A percentile compares a stretch with the other conserved stretches of the same genome.
Conservation (phyloP, 2,888 invertebrate species). For the Aleiodes leptofemur region DNA sequence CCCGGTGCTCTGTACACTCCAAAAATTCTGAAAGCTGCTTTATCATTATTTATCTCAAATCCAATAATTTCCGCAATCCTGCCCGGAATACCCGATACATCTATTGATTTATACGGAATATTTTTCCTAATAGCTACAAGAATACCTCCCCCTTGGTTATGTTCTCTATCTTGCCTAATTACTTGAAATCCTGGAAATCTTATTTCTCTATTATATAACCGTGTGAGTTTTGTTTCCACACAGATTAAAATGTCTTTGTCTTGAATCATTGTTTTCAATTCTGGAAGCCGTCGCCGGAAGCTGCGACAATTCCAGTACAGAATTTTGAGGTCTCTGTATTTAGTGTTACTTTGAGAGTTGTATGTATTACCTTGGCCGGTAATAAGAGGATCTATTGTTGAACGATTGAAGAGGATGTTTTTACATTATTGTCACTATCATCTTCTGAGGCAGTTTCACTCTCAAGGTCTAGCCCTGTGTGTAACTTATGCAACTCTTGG, state of each 20-base stretch:
- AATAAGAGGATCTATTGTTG: no score
- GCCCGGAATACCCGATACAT: background rate
- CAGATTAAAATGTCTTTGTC: background rate
- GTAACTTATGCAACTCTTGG: no score
- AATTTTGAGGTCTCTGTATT: background rate
- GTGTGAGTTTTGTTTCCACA: background rate
- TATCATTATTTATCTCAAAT: background rate
- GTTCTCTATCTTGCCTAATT: slow-evolving; percentile 1
- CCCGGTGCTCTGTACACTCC: background rate
- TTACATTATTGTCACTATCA: no score
- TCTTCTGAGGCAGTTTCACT: no score
- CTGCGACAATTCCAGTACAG: slow-evolving; percentile 18
- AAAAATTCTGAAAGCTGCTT: background rate
- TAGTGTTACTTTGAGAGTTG: no score
- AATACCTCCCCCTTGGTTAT: background rate
- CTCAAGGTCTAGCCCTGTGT: no score
- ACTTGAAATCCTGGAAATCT: background rate
- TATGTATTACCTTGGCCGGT: no score
- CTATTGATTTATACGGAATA: background rate
- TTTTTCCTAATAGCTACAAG: background rate
- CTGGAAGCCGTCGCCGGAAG: background rate
- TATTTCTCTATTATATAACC: background rate
- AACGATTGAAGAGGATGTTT: no score
- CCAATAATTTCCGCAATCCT: slow-evolving; percentile 3
- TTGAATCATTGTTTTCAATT: background rate